phyloP scores from a whole-genome alignment of 2,113 vertebrate species.

The Enhydra lutris region DNA sequence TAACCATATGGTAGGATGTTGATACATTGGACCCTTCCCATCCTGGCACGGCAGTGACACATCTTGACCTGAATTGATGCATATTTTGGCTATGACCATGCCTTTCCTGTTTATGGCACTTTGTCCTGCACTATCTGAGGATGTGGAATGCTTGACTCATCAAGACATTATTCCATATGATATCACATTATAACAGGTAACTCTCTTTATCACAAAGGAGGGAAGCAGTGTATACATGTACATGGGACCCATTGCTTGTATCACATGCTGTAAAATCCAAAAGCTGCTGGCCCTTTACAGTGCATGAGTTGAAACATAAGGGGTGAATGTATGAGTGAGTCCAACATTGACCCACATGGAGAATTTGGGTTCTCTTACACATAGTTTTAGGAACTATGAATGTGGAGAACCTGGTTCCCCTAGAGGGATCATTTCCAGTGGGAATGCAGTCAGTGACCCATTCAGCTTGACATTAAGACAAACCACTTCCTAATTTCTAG shows the following conservation, averaged over 20 bases:
- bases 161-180: not conserved
- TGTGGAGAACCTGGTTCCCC: not conserved
- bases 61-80: not conserved
- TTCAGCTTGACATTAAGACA: not conserved
- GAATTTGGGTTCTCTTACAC: not conserved
- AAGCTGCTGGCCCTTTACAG: not conserved
- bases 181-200: not conserved
- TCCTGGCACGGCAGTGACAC: not conserved
- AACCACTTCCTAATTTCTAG: not conserved
- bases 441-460: not conserved
- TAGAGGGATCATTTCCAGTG: too few species aligned
- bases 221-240: accelerated
- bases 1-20: not conserved
- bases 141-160: not conserved
- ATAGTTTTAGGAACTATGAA: not conserved
- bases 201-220: not conserved
- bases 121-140: not conserved
- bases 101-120: not conserved
- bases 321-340: too few species aligned
- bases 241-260: not conserved
- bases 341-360: not conserved
- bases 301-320: not conserved
- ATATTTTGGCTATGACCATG: not conserved
- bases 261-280: not conserved
- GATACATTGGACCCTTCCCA: not conserved